These are phyloP conservation scores for Myotis brandtii DNA, from an alignment of 2,113 vertebrate genomes.

Conservation along the genomic window DNA sequence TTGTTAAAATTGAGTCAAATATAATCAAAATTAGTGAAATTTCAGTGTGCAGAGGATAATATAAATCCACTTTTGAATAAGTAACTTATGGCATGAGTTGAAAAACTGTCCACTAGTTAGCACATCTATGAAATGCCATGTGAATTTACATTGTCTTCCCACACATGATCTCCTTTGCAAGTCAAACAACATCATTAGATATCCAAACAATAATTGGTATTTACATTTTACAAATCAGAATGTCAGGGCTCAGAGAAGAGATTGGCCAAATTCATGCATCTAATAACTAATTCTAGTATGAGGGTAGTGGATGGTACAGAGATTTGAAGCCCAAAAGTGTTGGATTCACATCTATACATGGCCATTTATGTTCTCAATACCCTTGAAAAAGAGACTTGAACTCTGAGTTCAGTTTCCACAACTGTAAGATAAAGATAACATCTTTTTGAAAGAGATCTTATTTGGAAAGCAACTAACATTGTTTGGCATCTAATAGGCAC, in stretches of 20 bases:
- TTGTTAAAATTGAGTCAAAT: not conserved
- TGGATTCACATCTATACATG: not conserved
- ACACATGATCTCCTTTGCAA: not conserved
- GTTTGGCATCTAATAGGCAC: not conserved
- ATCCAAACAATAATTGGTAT: not conserved
- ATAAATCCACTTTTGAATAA: not conserved
- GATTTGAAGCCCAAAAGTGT: not conserved
- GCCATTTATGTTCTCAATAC: not conserved
- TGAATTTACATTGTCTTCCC: not conserved
- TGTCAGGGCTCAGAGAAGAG: not conserved
- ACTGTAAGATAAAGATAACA: not conserved
- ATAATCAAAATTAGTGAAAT: constrained; percentile 21
- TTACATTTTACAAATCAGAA: constrained; percentile 26
- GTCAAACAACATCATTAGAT: not conserved
- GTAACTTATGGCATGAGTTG: not conserved
- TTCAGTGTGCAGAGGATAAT: not conserved
- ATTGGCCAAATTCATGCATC: not conserved
- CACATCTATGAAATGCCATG: not conserved
- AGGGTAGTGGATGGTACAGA: not conserved
- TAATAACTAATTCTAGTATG: not conserved
- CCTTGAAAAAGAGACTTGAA: not conserved
- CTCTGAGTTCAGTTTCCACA: not conserved
- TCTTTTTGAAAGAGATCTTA: not conserved
- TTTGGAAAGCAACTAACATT: not conserved
- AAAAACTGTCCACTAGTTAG: not conserved